Base-by-base conservation (phyloP, 2,888 invertebrate genomes). In the Minunthozetes semirufus region DNA sequence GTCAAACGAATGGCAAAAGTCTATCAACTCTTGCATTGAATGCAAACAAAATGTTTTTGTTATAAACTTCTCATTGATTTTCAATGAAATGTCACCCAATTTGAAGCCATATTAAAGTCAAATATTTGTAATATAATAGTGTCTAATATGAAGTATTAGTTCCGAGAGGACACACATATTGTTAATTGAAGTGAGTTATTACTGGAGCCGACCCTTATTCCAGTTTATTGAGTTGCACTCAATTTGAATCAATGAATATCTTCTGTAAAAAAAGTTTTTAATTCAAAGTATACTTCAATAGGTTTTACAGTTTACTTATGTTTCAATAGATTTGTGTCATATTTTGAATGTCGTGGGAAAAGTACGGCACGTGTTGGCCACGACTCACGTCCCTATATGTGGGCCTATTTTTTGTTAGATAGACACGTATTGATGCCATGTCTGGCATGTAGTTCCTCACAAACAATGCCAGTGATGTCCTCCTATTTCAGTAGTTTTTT, bases 331-430 rank as follows among this genome's bases (percentile, higher is more conserved):
- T 53, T 53, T 53, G 53, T 53, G 17, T 53, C 53, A 53, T 11
- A 53, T 53, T 53, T 42, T 53, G 53, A 17, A n/a, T 53, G n/a
- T 53, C 53, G 53, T 53, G 53, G 53, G 53, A 53, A 53, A 53
- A 53, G 53, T 53, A 11, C 8, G 53, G 9, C 53, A 53, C 53
- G 53, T 53, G 53, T 17, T 19, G 9, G n/a, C n/a, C n/a, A n/a
- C n/a, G n/a, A n/a, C n/a, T n/a, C n/a, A n/a, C n/a, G n/a, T n/a
- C n/a, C n/a, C n/a, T n/a, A 19, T 6, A 53, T 53, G n/a, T n/a
- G 53, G 53, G 9, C 53, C 53, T n/a, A n/a, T n/a, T n/a, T n/a
- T n/a, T n/a, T n/a, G n/a, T 42, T 42, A 42, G 6, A 42, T 42
- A 42, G 8, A 42, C 42, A 9, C 13, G 6, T 42, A 11, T 42